These are phyloP conservation scores for Drosophila bocki DNA, from an alignment of 1,140 invertebrate genomes.

Conservation along the genomic window DNA sequence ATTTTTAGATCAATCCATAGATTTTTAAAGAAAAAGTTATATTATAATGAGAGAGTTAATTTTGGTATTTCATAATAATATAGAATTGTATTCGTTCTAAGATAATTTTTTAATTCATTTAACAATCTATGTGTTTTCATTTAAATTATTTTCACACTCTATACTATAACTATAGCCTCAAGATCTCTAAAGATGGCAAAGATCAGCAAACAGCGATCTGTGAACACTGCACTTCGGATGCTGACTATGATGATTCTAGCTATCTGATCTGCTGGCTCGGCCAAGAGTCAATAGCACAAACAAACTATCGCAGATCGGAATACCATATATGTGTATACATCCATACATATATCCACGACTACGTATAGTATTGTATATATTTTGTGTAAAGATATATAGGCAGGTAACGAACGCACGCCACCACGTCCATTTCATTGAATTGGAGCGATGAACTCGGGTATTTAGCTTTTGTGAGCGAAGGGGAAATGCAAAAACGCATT, in stretches of 20 bases:
- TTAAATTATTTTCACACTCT: neutral
- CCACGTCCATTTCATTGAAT: constrained; percentile 68
- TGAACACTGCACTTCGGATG: constrained; percentile 24
- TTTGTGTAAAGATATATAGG: constrained; percentile 26
- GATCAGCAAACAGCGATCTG: constrained; percentile 24
- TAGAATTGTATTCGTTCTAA: neutral
- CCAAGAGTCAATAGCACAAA: constrained; percentile 57
- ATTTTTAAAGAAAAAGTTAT: too few relatives aligned
- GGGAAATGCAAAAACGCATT: constrained; percentile 57
- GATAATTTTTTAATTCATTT: neutral
- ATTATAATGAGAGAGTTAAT: too few relatives aligned
- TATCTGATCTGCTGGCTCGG: constrained; percentile 37
- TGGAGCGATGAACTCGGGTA: constrained; percentile 79
- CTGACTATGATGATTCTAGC: constrained; percentile 34
- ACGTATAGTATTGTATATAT: constrained; percentile 15
- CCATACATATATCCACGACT: neutral
- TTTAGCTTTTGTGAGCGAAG: constrained; percentile 56
- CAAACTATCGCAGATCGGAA: constrained; percentile 49
- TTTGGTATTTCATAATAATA: too few relatives aligned
- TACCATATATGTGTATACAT: constrained; percentile 10
- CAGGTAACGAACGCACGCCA: constrained; percentile 25
- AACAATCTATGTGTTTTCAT: neutral
- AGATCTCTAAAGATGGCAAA: constrained; percentile 30
- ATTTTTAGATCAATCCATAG: neutral
- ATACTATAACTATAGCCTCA: constrained; percentile 12